phyloP scores from a whole-genome alignment of 2,888 invertebrate species.

The Adelognathus sp. region DNA sequence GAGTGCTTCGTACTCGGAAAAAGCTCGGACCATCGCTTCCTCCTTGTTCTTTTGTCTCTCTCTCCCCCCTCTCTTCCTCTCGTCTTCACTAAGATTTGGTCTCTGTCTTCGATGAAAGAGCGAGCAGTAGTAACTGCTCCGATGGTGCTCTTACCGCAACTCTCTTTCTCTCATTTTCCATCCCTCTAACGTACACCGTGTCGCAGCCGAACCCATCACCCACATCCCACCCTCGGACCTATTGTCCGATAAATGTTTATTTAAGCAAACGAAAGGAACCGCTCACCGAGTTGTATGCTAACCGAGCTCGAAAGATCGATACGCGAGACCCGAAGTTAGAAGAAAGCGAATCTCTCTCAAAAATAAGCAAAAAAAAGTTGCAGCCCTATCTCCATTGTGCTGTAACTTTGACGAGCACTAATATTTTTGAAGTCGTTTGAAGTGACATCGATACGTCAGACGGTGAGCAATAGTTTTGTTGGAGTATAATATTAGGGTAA shows the following conservation, averaged over 20 bases:
- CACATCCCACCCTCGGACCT: slow-evolving; percentile 56
- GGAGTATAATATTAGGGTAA: too few relatives aligned
- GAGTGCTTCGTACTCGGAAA: slow-evolving; percentile 63
- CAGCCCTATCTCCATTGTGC: not conserved
- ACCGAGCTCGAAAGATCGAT: slow-evolving; percentile 70
- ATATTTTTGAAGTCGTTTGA: not conserved
- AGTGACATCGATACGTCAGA: not conserved
- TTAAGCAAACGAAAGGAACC: slow-evolving; percentile 79
- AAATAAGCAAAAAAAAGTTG: not conserved
- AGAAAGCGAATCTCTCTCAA: not conserved
- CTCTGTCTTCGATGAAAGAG: slow-evolving; percentile 41
- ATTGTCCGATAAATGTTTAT: slow-evolving; percentile 77
- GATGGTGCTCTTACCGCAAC: slow-evolving; percentile 16
- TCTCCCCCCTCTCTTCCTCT: slow-evolving; percentile 22
- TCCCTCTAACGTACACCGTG: slow-evolving; percentile 33
- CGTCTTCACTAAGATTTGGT: slow-evolving; percentile 50
- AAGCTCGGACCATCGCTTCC: not conserved
- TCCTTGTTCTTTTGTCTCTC: too few relatives aligned
- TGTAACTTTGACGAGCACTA: too few relatives aligned
- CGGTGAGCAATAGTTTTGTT: too few relatives aligned
- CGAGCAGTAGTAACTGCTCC: slow-evolving; percentile 14
- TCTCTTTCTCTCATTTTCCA: slow-evolving; percentile 45
- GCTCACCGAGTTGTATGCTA: slow-evolving; percentile 47
- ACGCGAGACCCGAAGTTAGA: slow-evolving; percentile 31
- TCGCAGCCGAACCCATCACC: slow-evolving; percentile 16